A percentile compares a stretch with the other conserved stretches of the same genome.
phyloP scores from a whole-genome alignment of 2,797 vertebrate species.

The Delichon dasypus region DNA sequence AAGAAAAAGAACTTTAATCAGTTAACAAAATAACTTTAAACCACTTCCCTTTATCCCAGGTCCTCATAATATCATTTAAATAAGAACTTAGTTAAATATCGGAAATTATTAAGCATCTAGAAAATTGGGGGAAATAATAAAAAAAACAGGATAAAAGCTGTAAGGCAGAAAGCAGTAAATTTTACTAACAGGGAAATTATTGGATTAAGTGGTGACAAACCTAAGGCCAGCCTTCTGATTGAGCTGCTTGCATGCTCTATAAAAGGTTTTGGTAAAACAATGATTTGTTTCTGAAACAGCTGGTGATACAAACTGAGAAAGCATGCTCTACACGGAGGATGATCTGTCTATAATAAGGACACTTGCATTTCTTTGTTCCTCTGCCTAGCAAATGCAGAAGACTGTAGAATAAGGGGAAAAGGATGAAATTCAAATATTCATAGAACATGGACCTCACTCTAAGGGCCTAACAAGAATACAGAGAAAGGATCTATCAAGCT shows the following conservation, averaged over 20 bases:
- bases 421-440: background rate
- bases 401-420: background rate
- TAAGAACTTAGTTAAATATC: background rate
- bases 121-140: background rate
- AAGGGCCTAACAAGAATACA: background rate
- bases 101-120: background rate
- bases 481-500: background rate
- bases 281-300: background rate
- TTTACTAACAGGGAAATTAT: background rate
- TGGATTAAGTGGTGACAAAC: background rate
- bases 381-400: background rate
- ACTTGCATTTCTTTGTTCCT: background rate
- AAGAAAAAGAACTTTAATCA: background rate
- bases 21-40: background rate
- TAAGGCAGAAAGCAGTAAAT: background rate
- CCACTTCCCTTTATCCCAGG: background rate
- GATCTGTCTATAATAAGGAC: background rate
- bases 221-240: background rate
- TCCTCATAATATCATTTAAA: background rate
- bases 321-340: background rate
- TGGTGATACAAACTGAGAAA: background rate
- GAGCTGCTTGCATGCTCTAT: background rate
- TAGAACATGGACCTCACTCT: background rate
- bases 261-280: background rate
- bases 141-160: background rate